phyloP scores from a whole-genome alignment of 2,888 invertebrate genomes.

The Drosophila barbarae region DNA sequence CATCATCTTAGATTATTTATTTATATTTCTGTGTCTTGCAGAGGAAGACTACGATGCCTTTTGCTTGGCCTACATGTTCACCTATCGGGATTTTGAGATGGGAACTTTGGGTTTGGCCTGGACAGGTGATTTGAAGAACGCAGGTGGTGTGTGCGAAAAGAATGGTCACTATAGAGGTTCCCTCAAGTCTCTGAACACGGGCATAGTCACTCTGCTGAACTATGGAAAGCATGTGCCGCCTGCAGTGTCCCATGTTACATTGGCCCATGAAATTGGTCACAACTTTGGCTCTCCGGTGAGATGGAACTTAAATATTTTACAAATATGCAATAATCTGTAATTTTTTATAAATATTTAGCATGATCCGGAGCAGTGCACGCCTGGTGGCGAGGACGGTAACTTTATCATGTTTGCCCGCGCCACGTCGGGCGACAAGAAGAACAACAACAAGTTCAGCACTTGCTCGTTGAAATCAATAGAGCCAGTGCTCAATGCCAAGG shows the following conservation, averaged over 20 bases:
- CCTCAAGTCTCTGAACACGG: conserved; percentile 96
- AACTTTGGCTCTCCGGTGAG: conserved; percentile 98
- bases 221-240: conserved; percentile 99
- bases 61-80: conserved; percentile 99
- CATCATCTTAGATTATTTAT: background rate
- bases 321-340: background rate
- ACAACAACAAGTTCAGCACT: conserved; percentile 98
- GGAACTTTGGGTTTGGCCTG: conserved; percentile 98
- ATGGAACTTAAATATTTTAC: background rate
- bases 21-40: conserved; percentile 75
- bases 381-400: conserved; percentile 97
- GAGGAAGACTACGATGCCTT: conserved; percentile 99
- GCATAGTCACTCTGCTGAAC: conserved; percentile 97
- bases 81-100: conserved; percentile 97
- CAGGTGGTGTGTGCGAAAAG: conserved; percentile 98
- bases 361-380: conserved; percentile 96
- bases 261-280: conserved; percentile 99
- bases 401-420: conserved; percentile 99
- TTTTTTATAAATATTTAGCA: conserved; percentile 83
- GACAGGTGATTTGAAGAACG: conserved; percentile 97
- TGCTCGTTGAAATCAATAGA: conserved; percentile 96
- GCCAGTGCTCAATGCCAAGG: conserved; percentile 94
- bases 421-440: conserved; percentile 97
- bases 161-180: conserved; percentile 97
- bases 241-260: conserved; percentile 98